Conservation (phyloP, 1,140 invertebrate genomes). For the Dinoponera quadriceps region DNA sequence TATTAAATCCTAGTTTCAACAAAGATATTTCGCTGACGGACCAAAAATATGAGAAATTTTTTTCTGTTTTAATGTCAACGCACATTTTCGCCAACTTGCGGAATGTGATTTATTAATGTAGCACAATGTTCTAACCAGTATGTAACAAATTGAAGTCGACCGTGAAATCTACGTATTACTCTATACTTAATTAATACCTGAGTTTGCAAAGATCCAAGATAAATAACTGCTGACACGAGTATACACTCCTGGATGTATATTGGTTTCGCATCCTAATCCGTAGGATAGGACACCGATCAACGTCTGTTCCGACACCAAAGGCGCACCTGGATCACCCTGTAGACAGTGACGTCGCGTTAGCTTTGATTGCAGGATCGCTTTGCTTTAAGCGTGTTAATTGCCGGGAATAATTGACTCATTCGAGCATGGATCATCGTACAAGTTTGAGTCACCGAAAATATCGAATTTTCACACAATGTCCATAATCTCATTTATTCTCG, state of each 20-base stretch:
- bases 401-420: not conserved
- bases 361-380: constrained; percentile 43
- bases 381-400: not conserved
- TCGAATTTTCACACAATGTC: not conserved
- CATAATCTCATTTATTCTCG: not conserved
- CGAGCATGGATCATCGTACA: not conserved
- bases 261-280: constrained; percentile 90
- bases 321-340: constrained; percentile 87
- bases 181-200: constrained; percentile 42
- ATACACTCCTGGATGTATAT: constrained; percentile 90
- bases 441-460: not conserved
- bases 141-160: constrained; percentile 2
- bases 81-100: constrained; percentile 1
- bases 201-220: constrained; percentile 83
- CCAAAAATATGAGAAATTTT: not conserved
- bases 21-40: not conserved
- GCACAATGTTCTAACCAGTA: not conserved
- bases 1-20: not conserved
- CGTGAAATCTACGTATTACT: not conserved
- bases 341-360: constrained; percentile 60
- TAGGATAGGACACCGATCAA: constrained; percentile 91
- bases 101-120: constrained; percentile 16
- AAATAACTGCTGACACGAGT: constrained; percentile 88
- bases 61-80: not conserved
- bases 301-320: constrained; percentile 85